Conservation (phyloP, 2,888 invertebrate species). For the Lymantria monacha region DNA sequence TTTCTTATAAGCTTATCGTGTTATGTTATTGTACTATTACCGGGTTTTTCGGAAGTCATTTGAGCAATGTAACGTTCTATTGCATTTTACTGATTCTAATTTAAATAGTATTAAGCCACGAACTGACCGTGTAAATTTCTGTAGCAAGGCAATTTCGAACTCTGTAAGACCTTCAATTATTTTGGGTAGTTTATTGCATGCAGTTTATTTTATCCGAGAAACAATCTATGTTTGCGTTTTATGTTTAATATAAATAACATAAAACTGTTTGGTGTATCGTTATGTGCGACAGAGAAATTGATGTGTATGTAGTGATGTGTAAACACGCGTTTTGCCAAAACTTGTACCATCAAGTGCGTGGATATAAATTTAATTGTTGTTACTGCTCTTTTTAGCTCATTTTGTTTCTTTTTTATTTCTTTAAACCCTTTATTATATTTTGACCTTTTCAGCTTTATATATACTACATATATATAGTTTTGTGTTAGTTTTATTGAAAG, state of each 20-base stretch:
- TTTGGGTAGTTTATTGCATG: background rate
- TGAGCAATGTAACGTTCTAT: constrained; percentile 5
- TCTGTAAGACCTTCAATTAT: background rate
- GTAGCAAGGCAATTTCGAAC: background rate
- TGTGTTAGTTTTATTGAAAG: too few species aligned
- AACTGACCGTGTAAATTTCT: constrained; percentile 1
- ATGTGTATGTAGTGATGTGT: too few species aligned
- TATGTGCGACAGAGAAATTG: too few species aligned
- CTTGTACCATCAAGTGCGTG: too few species aligned
- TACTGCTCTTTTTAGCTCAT: too few species aligned
- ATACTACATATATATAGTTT: too few species aligned
- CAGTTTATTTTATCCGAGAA: background rate
- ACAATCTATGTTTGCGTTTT: background rate
- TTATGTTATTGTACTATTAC: constrained; percentile 20
- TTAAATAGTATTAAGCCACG: constrained; percentile 9
- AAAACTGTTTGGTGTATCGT: too few species aligned
- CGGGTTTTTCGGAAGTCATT: constrained; percentile 26
- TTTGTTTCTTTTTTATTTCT: too few species aligned
- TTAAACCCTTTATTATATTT: too few species aligned
- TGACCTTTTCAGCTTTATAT: too few species aligned
- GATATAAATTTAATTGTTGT: too few species aligned
- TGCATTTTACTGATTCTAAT: constrained; percentile 24
- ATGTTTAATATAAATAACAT: background rate
- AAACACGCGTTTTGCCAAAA: too few species aligned
- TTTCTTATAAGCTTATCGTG: constrained; percentile 15